Evolutionary conservation across 2,888 invertebrate species (phyloP).

Genomic region (Iselma pallidipennis): DNA sequence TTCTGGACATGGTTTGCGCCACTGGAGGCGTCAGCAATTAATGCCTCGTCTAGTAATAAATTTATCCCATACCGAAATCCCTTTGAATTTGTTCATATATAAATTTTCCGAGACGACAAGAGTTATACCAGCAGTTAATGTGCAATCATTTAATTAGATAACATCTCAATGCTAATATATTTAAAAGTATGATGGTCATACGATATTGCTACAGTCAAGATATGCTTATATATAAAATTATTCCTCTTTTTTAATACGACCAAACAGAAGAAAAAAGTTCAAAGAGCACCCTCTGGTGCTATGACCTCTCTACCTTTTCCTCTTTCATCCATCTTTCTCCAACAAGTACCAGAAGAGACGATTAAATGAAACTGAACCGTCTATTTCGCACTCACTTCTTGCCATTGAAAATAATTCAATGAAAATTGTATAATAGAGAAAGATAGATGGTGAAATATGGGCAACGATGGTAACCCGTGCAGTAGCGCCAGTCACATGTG

Average conservation of each 20-base stretch:
- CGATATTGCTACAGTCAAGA: conserved; percentile 20
- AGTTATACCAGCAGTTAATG: conserved; percentile 33
- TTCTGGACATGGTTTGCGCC: conserved; percentile 4
- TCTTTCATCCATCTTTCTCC: neutral
- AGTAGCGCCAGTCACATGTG: conserved; percentile 49
- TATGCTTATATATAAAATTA: conserved; percentile 13
- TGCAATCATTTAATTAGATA: conserved; percentile 37
- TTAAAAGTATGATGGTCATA: conserved; percentile 25
- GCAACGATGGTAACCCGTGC: conserved; percentile 33
- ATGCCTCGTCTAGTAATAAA: conserved; percentile 28
- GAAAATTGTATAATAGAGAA: conserved; percentile 6
- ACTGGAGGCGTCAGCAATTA: conserved; percentile 29
- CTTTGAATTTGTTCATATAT: conserved; percentile 30
- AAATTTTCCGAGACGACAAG: conserved; percentile 28
- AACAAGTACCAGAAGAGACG: neutral
- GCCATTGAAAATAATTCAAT: neutral
- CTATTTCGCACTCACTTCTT: neutral
- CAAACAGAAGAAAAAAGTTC: neutral
- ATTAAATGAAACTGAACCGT: neutral
- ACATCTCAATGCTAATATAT: conserved; percentile 35
- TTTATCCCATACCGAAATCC: conserved; percentile 31
- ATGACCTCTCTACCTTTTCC: neutral
- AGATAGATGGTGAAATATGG: conserved; percentile 41
- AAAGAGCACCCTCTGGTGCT: neutral
- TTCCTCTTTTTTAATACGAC: conserved; percentile 11